phyloP scores from a whole-genome alignment of 2,888 invertebrate genomes.

The Euspilapteryx auroguttella region DNA sequence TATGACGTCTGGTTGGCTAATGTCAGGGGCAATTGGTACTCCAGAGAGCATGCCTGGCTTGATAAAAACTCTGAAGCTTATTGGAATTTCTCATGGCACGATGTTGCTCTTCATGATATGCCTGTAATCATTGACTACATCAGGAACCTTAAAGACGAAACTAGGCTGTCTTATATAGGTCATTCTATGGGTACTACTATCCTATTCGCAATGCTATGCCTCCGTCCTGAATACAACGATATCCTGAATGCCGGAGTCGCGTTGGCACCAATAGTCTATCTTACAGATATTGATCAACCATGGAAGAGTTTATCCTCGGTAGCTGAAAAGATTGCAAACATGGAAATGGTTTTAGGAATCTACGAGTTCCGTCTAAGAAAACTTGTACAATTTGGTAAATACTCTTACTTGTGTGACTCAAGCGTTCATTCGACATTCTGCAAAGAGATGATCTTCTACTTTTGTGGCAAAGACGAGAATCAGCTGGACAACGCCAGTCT shows the following conservation, averaged over 20 bases:
- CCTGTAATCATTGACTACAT: conserved; percentile 79
- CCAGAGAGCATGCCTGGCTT: conserved; percentile 62
- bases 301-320: conserved; percentile 68
- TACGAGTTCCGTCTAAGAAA: conserved; percentile 76
- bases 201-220: conserved; percentile 70
- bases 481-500: conserved; percentile 70
- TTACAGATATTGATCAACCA: conserved; percentile 67
- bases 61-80: conserved; percentile 62
- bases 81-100: conserved; percentile 84
- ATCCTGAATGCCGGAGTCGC: conserved; percentile 66
- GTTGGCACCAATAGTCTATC: conserved; percentile 69
- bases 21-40: conserved; percentile 78
- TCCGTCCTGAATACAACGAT: conserved; percentile 67
- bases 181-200: conserved; percentile 90
- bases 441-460: conserved; percentile 68
- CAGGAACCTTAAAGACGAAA: conserved; percentile 21
- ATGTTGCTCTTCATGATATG: conserved; percentile 85
- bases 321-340: conserved; percentile 57
- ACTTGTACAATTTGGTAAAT: conserved; percentile 53
- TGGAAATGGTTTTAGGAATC: conserved; percentile 65
- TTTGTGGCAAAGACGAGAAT: conserved; percentile 70
- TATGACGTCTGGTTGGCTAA: conserved; percentile 86
- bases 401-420: conserved; percentile 60
- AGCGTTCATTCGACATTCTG: conserved; percentile 61
- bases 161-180: conserved; percentile 71